Percentiles rank a stretch among this genome's conserved stretches.
These are phyloP conservation scores for Pegoplata infirma DNA, from an alignment of 2,888 invertebrate species.

Conservation along the genomic window DNA sequence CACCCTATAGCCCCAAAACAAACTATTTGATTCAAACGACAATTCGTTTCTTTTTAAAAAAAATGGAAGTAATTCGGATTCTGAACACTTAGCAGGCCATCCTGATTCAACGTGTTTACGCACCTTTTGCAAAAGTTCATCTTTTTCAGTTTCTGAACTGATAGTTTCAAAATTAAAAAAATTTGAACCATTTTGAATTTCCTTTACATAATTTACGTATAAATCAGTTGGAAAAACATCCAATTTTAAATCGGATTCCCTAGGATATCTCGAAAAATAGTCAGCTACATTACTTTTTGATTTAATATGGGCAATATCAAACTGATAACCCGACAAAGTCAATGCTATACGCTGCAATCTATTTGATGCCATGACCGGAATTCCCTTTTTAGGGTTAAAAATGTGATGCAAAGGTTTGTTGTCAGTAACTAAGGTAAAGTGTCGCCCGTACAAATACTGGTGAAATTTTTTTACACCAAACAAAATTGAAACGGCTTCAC, in stretches of 20 bases:
- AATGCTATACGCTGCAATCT: conserved; percentile 64
- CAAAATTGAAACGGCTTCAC: conserved; percentile 69
- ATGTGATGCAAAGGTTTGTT: conserved; percentile 43
- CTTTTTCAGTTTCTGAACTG: background rate
- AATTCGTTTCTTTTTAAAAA: background rate
- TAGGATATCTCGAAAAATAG: conserved; percentile 17
- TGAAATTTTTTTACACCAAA: conserved; percentile 73
- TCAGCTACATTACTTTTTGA: no score
- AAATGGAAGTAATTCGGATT: background rate
- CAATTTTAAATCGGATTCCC: background rate
- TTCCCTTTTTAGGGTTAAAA: conserved; percentile 45
- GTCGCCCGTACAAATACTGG: conserved; percentile 32
- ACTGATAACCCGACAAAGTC: conserved; percentile 63
- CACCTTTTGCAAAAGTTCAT: background rate
- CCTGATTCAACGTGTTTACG: background rate
- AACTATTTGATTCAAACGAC: background rate
- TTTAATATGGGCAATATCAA: no score
- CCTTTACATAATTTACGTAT: conserved; percentile 16
- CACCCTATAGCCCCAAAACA: conserved; percentile 47
- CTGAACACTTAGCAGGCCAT: conserved; percentile 1
- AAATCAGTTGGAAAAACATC: conserved; percentile 5
- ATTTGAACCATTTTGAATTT: background rate
- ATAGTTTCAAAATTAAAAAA: conserved; percentile 8
- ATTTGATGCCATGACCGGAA: conserved; percentile 68
- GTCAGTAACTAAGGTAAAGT: no score